Conservation (phyloP, 2,113 vertebrate species). For the Eleginops maclovinus region DNA sequence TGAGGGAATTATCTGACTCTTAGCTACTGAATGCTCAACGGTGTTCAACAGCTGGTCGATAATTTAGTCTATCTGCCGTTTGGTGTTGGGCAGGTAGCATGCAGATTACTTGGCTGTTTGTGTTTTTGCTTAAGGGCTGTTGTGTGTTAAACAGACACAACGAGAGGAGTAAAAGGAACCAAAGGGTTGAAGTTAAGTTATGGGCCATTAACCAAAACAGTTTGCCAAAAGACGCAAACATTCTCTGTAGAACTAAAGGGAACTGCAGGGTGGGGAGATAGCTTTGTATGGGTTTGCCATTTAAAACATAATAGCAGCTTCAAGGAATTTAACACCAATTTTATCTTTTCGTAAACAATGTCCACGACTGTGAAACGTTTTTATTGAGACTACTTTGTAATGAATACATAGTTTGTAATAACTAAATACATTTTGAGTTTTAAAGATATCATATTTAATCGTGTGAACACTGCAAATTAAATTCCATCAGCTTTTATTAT, state of each 20-base stretch:
- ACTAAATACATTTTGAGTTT: background rate
- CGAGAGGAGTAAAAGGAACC: background rate
- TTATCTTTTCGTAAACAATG: background rate
- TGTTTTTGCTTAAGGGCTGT: background rate
- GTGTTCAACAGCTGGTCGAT: background rate
- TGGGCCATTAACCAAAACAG: background rate
- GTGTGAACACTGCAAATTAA: background rate
- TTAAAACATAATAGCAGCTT: background rate
- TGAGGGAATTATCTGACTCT: background rate
- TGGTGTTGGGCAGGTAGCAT: background rate
- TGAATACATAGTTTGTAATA: background rate
- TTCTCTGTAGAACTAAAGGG: background rate
- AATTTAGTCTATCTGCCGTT: background rate
- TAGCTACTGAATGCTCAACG: background rate
- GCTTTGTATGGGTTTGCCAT: background rate
- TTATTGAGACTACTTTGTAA: background rate
- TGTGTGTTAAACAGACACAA: background rate
- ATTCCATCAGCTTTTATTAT: background rate
- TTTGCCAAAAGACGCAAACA: background rate
- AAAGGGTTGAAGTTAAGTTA: background rate
- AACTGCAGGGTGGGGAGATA: background rate
- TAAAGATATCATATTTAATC: background rate
- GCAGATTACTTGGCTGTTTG: background rate
- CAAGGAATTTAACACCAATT: background rate
- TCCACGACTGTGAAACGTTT: background rate